phyloP scores from a whole-genome alignment of 2,888 invertebrate species.

The Hoplodrina blanda region DNA sequence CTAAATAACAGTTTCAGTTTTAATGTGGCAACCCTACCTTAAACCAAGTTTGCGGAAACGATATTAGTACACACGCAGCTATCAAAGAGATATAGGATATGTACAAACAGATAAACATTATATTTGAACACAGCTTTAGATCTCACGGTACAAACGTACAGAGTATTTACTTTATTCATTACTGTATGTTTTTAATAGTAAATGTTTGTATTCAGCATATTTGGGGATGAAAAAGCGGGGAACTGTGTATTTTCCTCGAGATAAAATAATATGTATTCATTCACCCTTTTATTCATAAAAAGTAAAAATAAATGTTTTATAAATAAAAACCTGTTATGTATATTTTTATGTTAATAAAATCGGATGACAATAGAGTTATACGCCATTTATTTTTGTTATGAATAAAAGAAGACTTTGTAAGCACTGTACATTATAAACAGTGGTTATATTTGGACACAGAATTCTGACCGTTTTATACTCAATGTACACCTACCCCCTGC shows the following conservation, averaged over 20 bases:
- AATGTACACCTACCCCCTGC: too few relatives aligned
- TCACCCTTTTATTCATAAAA: constrained; percentile 9
- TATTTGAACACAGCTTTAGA: constrained; percentile 40
- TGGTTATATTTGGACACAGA: background rate
- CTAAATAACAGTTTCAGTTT: constrained; percentile 9
- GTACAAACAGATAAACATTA: constrained; percentile 39
- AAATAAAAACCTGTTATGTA: background rate
- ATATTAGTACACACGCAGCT: constrained; percentile 56
- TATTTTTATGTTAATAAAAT: constrained; percentile 3
- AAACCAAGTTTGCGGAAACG: constrained; percentile 62
- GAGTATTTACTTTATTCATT: constrained; percentile 52
- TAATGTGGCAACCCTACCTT: constrained; percentile 30
- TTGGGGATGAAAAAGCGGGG: constrained; percentile 8
- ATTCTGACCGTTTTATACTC: background rate
- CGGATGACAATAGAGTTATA: background rate
- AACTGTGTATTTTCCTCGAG: constrained; percentile 3
- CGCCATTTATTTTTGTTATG: background rate
- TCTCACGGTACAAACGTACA: constrained; percentile 11
- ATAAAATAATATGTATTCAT: constrained; percentile 28
- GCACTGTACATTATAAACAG: background rate
- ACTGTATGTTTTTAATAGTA: constrained; percentile 30
- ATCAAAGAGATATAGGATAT: constrained; percentile 50
- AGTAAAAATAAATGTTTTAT: background rate
- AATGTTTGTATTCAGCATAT: constrained; percentile 16
- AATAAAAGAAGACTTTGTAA: background rate